Evolutionary conservation across 2,888 invertebrate species (phyloP).

Genomic region (Gymnocheta viridis): DNA sequence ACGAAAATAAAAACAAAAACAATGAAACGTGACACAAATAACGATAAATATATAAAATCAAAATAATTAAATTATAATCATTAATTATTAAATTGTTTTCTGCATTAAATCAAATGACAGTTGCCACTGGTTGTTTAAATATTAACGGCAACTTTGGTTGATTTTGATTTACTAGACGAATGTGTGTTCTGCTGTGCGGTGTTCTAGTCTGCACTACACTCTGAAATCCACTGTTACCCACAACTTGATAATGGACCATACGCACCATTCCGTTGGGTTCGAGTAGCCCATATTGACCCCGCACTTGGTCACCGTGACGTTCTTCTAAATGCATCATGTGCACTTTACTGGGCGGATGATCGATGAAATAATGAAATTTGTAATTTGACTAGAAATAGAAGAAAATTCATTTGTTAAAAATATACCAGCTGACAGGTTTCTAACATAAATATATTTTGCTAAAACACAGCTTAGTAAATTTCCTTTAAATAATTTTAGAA

Average conservation of each 20-base stretch:
- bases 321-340: slow-evolving; percentile 78
- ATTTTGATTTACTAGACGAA: slow-evolving; percentile 73
- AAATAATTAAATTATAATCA: background rate
- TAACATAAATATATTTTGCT: no score
- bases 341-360: slow-evolving; percentile 76
- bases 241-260: slow-evolving; percentile 78
- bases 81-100: background rate
- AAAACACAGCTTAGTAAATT: no score
- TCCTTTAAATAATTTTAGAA: no score
- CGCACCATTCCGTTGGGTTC: slow-evolving; percentile 79
- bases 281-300: slow-evolving; percentile 77
- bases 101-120: slow-evolving; percentile 71
- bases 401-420: background rate
- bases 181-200: slow-evolving; percentile 77
- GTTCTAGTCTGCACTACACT: slow-evolving; percentile 77
- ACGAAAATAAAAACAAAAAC: background rate
- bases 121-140: slow-evolving; percentile 76
- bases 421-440: background rate
- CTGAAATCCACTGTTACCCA: slow-evolving; percentile 76
- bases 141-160: slow-evolving; percentile 75
- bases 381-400: slow-evolving; percentile 74
- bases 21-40: slow-evolving; percentile 17
- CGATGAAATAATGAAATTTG: slow-evolving; percentile 77
- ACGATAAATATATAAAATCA: background rate
- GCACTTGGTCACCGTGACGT: slow-evolving; percentile 76